These are phyloP conservation scores for Smutsia gigantea DNA, from an alignment of 2,797 vertebrate genomes.

Conservation along the genomic window DNA sequence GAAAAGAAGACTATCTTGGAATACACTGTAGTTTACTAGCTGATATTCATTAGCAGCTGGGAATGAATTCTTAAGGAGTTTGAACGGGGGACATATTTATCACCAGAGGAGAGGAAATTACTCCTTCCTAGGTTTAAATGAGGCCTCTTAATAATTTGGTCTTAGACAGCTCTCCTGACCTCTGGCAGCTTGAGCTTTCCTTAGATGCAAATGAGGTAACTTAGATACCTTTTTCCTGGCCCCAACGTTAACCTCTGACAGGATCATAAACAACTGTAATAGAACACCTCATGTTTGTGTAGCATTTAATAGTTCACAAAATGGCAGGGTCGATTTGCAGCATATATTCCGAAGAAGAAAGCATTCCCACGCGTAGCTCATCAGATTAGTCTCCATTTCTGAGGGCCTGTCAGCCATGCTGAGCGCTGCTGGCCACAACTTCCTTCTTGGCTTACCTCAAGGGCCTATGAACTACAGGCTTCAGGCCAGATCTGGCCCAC, in stretches of 20 bases:
- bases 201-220: neutral
- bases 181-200: neutral
- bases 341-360: neutral
- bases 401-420: neutral
- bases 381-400: fast-evolving
- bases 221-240: neutral
- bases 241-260: neutral
- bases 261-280: neutral
- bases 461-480: no score
- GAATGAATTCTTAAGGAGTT: slow-evolving; percentile 13
- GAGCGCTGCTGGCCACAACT: fast-evolving
- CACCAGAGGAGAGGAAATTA: neutral
- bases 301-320: neutral
- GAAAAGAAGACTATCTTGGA: neutral
- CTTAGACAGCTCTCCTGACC: neutral
- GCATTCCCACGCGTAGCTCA: fast-evolving
- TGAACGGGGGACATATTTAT: neutral
- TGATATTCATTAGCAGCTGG: neutral
- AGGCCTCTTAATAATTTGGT: neutral
- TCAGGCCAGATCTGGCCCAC: fast-evolving
- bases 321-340: neutral
- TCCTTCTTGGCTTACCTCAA: neutral
- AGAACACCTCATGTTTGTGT: neutral
- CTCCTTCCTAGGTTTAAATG: neutral
- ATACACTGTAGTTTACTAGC: neutral